Evolutionary conservation across 2,113 vertebrate genomes (phyloP), one percentile per base, ranked within the genome.

Genomic region (Sula dactylatra): DNA sequence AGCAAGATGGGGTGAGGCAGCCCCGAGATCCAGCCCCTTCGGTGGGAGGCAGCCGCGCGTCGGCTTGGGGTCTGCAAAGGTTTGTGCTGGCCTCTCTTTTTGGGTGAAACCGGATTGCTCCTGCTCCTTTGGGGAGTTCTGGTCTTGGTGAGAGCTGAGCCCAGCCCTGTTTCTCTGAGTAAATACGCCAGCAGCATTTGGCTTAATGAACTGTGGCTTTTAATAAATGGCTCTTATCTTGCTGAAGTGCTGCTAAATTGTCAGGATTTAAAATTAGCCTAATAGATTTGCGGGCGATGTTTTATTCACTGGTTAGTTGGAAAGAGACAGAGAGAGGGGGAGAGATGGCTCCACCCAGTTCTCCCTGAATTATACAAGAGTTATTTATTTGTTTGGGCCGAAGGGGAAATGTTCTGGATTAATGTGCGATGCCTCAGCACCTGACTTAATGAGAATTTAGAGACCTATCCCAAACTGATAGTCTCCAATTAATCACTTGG

Each of bases 141-240:
- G 88, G 77, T 85, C 36, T 72, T 58, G 78, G 36, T 59, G 71
- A 84, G 72, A 81, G 78, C 78, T 0, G 9, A 90, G 86, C 81
- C 86, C 82, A 61, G 11, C 73, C 92, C 96, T 42, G 1, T 96
- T 97, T 97, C 93, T 93, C 97, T 94, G 96, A 97, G 98, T 98
- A 97, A 98, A 98, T 97, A 97, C 86, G 96, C 97, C 95, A 92
- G 96, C 88, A 98, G 97, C 97, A 92, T 98, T 98, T 98, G 97
- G 97, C 97, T 98, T 98, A 98, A 98, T 98, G 98, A 98, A 98
- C 98, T 98, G 98, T 97, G 98, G 93, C 97, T 98, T 98, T 98
- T 98, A 98, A 98, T 98, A 98, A 98, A 98, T 98, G 98, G 97
- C 97, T 98, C 93, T 98, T 98, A 98, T 98, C 97, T 98, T 86